Percentiles rank a stretch among this genome's conserved stretches.
These are phyloP conservation scores for Neelides sp. DNA, from an alignment of 1,140 invertebrate genomes.

Conservation along the genomic window DNA sequence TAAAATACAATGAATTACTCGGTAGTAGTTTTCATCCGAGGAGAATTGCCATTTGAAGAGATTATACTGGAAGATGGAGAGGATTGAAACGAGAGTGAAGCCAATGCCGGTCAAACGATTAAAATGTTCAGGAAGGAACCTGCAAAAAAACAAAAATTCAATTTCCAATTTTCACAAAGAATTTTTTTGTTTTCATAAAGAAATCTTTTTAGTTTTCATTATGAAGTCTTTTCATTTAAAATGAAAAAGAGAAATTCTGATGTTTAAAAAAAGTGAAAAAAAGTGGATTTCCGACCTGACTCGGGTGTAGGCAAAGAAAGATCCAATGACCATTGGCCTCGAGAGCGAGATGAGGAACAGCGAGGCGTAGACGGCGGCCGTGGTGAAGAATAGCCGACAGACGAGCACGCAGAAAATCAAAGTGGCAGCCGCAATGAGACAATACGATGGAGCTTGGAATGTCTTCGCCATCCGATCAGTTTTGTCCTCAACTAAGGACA, in stretches of 20 bases:
- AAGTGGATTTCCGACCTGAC: conserved; percentile 18
- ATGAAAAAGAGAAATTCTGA: no score
- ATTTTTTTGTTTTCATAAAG: no score
- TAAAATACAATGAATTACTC: no score
- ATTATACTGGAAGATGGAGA: conserved; percentile 16
- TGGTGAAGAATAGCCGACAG: conserved; percentile 23
- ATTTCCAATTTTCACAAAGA: not conserved
- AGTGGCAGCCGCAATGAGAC: conserved; percentile 5
- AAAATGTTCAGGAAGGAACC: conserved; percentile 23
- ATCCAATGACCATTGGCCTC: conserved; percentile 15
- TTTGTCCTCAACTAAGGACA: conserved; percentile 10
- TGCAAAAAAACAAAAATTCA: conserved; percentile 3
- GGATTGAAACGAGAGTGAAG: conserved; percentile 15
- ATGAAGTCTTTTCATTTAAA: no score
- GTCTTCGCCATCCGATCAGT: conserved; percentile 7
- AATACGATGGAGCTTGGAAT: conserved; percentile 22
- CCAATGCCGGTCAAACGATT: conserved; percentile 23
- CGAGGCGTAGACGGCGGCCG: conserved; percentile 19
- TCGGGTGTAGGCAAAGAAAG: conserved; percentile 14
- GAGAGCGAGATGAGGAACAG: conserved; percentile 17
- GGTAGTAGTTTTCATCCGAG: no score
- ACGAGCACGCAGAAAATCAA: conserved; percentile 6
- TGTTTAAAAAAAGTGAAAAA: no score
- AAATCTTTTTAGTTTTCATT: no score
- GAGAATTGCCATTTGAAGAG: no score